phyloP scores from a whole-genome alignment of 2,888 invertebrate genomes.

The Trissonchulus sp. region DNA sequence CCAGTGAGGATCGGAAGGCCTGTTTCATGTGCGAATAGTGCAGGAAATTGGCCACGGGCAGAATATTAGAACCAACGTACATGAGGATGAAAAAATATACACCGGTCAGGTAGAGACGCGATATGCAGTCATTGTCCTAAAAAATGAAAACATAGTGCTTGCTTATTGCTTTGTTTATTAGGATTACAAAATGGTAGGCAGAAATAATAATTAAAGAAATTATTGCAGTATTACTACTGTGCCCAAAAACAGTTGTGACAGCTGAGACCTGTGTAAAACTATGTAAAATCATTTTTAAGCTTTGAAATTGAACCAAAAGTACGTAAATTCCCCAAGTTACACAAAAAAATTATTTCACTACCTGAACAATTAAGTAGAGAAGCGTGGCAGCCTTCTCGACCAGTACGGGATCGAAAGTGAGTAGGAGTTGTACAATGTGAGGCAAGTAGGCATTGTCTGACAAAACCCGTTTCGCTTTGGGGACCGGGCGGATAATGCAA shows the following conservation, averaged over 20 bases:
- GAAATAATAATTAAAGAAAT: too few relatives aligned
- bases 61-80: conserved; percentile 95
- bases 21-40: conserved; percentile 91
- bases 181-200: too few relatives aligned
- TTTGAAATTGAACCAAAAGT: too few relatives aligned
- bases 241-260: too few relatives aligned
- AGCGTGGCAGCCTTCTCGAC: conserved; percentile 91
- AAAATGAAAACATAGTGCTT: too few relatives aligned
- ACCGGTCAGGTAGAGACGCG: conserved; percentile 86
- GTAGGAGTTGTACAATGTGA: conserved; percentile 79
- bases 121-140: conserved; percentile 90
- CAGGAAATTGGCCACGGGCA: conserved; percentile 88
- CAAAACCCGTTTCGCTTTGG: conserved; percentile 77
- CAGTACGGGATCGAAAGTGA: conserved; percentile 93
- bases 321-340: too few relatives aligned
- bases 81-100: conserved; percentile 93
- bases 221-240: too few relatives aligned
- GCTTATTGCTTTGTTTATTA: too few relatives aligned
- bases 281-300: too few relatives aligned
- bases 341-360: not conserved
- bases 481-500: conserved; percentile 91
- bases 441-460: conserved; percentile 82
- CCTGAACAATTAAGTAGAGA: conserved; percentile 50
- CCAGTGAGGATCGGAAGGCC: conserved; percentile 70
- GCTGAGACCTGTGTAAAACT: too few relatives aligned